phyloP scores from a whole-genome alignment of 2,888 invertebrate genomes.

The Acanthoscelides obtectus region DNA sequence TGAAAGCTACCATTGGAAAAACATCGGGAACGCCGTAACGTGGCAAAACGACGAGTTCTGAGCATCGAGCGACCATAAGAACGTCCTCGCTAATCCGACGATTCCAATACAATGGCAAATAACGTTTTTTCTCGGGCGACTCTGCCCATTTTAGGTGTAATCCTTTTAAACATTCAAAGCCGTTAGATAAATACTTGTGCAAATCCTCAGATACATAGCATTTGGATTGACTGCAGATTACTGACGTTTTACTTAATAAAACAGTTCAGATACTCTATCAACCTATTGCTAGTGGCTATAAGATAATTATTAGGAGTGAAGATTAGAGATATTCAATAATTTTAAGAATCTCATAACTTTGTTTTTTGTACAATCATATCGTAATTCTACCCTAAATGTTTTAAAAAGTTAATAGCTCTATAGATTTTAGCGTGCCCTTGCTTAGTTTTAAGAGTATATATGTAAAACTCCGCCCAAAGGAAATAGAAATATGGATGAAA shows the following conservation, averaged over 20 bases:
- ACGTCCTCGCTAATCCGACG: background rate
- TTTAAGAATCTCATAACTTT: too few relatives aligned
- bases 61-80: background rate
- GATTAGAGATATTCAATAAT: too few relatives aligned
- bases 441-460: too few relatives aligned
- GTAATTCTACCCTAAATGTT: too few relatives aligned
- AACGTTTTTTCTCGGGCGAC: background rate
- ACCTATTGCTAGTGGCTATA: too few relatives aligned
- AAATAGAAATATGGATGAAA: background rate
- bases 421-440: too few relatives aligned
- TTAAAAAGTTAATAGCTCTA: too few relatives aligned
- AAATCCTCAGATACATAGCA: background rate
- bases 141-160: background rate
- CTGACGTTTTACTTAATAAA: too few relatives aligned
- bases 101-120: background rate
- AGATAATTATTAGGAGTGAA: too few relatives aligned
- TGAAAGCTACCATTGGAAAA: background rate
- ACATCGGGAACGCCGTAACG: background rate
- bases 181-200: background rate
- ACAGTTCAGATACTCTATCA: too few relatives aligned
- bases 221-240: background rate
- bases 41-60: background rate
- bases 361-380: too few relatives aligned
- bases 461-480: background rate
- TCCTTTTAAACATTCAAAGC: constrained; percentile 4